Evolutionary conservation across 2,113 vertebrate species (phyloP).

Genomic region (Plecotus auritus): DNA sequence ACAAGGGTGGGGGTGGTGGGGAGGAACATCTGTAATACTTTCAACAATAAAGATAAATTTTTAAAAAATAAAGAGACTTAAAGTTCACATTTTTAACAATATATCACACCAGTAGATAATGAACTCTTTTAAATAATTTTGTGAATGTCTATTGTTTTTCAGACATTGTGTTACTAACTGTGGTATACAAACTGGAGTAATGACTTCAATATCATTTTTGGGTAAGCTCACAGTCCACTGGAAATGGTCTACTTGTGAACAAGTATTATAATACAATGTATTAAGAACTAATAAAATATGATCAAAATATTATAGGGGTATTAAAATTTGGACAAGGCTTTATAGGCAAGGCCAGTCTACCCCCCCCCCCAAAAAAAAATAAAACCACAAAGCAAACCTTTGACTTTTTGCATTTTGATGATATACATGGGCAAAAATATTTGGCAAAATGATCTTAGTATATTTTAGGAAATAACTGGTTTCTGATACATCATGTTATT

Average conservation of each 20-base stretch:
- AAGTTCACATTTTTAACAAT: neutral
- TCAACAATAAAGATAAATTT: too few relatives aligned
- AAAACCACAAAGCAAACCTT: too few relatives aligned
- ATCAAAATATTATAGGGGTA: neutral
- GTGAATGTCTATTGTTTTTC: neutral
- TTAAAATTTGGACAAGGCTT: neutral
- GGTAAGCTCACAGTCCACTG: neutral
- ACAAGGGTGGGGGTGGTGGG: too few relatives aligned
- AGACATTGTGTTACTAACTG: neutral
- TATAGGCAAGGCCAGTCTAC: neutral
- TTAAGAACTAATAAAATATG: neutral
- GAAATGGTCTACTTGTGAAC: neutral
- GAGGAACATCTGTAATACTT: too few relatives aligned
- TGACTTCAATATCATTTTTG: neutral
- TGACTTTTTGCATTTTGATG: neutral
- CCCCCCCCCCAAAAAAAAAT: too few relatives aligned
- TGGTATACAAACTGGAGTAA: neutral
- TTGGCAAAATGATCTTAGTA: neutral
- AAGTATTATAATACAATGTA: neutral
- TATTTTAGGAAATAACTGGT: neutral
- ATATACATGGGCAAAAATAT: neutral
- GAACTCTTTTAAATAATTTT: neutral
- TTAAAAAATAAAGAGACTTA: neutral
- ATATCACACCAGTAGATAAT: neutral
- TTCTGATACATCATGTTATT: neutral